Base-by-base conservation (phyloP, 2,113 vertebrate genomes). In the Spilogale gracilis region DNA sequence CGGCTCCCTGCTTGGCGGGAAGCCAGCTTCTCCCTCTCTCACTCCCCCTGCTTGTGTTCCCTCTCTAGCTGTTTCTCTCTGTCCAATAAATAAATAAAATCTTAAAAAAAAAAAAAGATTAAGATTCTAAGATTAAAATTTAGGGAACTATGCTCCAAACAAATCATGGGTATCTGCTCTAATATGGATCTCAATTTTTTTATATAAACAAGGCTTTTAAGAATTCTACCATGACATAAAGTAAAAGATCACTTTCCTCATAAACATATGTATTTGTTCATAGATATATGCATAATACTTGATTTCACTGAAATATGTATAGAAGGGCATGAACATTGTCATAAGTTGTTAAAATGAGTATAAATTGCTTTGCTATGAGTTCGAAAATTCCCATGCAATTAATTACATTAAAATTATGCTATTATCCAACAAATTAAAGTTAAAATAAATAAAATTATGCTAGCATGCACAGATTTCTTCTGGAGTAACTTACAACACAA, bases 391-490 rank as follows among this genome's bases (percentile, higher is more conserved):
- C 30, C 61, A 27, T 60, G 25, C 5, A 80, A 71, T 94, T 78
- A 45, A 85, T 91, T 90, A 78, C 11, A 95, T 81, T 92, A 80
- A 87, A 95, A 96, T 88, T 82, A 82, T 89, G 48, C 9, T 43
- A 76, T 67, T 56, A 54, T 45, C 32, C 32, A 9, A 38, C n/a
- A 69, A 69, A 38, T 20, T 69, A 38, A 69, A 69, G 17, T 69
- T 20, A 38, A 67, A 23, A 45, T 13, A 74, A 76, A 76, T 94
- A 80, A 87, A 96, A 95, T 85, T 89, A 73, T 93, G 52, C 11
- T 43, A 65, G 61, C 50, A 54, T 21, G 48, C 38, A 65, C 87
- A 80, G 79, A 61, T 43, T 74, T 82, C 25, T 94, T 92, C 69
- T 73, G 38, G 30, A 3, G n/a, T 54, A 84, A 88, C 10, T 87